phyloP scores from a whole-genome alignment of 1,140 invertebrate species.

The Augochlora pura region DNA sequence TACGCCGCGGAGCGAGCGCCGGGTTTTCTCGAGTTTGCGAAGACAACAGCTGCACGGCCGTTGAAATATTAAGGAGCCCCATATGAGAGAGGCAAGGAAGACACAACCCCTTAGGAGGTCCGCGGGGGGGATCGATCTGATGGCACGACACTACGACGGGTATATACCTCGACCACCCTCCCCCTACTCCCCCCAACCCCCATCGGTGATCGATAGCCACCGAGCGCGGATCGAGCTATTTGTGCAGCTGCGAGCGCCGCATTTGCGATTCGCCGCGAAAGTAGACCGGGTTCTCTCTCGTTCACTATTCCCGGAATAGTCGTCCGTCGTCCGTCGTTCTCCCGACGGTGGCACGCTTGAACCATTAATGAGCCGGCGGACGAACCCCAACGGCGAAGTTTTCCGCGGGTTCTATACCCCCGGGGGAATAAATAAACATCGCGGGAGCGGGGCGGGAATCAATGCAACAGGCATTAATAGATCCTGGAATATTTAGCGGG shows the following conservation, averaged over 20 bases:
- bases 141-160: slow-evolving; percentile 9
- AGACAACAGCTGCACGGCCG: slow-evolving; percentile 65
- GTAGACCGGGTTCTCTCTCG: slow-evolving; percentile 11
- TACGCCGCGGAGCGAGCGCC: slow-evolving; percentile 17
- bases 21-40: slow-evolving; percentile 63
- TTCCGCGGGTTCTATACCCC: background rate
- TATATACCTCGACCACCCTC: too few relatives aligned
- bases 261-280: background rate
- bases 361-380: too few relatives aligned
- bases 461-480: background rate
- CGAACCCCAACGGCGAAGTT: too few relatives aligned
- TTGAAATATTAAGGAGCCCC: slow-evolving; percentile 64
- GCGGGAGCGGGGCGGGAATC: background rate
- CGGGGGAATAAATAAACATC: background rate
- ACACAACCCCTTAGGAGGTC: slow-evolving; percentile 49
- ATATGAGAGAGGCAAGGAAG: slow-evolving; percentile 33
- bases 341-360: background rate
- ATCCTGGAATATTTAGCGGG: background rate
- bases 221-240: slow-evolving; percentile 14
- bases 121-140: slow-evolving; percentile 55
- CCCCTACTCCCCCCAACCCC: slow-evolving; percentile 22
- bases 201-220: slow-evolving; percentile 17
- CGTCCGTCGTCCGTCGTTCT: too few relatives aligned
- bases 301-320: background rate
- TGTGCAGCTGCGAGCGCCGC: slow-evolving; percentile 10